phyloP scores from a whole-genome alignment of 2,797 vertebrate species.

The Argyrosomus regius region DNA sequence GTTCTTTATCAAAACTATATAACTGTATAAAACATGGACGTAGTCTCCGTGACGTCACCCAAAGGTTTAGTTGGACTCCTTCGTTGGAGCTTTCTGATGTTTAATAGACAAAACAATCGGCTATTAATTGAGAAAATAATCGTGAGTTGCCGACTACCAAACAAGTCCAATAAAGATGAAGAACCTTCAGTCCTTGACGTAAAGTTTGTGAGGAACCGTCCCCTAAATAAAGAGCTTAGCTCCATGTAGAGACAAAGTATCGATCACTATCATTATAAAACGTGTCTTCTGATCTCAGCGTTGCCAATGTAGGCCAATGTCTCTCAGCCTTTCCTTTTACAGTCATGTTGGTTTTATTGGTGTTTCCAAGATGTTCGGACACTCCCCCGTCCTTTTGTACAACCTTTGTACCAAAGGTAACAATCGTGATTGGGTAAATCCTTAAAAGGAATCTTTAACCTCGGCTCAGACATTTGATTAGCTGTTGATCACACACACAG shows the following conservation, averaged over 20 bases:
- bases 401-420: slow-evolving; percentile 55
- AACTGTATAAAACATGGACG: too few species aligned
- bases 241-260: too few species aligned
- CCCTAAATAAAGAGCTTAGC: too few species aligned
- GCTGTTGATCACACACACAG: neutral
- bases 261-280: neutral
- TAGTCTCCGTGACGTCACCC: too few species aligned
- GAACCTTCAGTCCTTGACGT: too few species aligned
- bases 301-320: neutral
- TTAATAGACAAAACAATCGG: too few species aligned
- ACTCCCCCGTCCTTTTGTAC: neutral
- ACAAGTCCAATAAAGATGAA: too few species aligned
- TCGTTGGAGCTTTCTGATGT: too few species aligned
- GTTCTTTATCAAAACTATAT: neutral
- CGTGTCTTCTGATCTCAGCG: neutral
- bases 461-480: slow-evolving; percentile 4
- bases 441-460: slow-evolving; percentile 22
- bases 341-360: slow-evolving; percentile 39
- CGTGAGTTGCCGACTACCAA: too few species aligned
- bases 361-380: slow-evolving; percentile 15
- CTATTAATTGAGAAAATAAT: too few species aligned
- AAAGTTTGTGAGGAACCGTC: too few species aligned
- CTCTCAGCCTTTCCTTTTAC: slow-evolving; percentile 28
- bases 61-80: too few species aligned
- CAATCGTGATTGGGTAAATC: slow-evolving; percentile 7